A percentile compares a stretch with the other conserved stretches of the same genome.
Evolutionary conservation across 2,888 invertebrate species (phyloP).

Genomic region (Volucella inflata): DNA sequence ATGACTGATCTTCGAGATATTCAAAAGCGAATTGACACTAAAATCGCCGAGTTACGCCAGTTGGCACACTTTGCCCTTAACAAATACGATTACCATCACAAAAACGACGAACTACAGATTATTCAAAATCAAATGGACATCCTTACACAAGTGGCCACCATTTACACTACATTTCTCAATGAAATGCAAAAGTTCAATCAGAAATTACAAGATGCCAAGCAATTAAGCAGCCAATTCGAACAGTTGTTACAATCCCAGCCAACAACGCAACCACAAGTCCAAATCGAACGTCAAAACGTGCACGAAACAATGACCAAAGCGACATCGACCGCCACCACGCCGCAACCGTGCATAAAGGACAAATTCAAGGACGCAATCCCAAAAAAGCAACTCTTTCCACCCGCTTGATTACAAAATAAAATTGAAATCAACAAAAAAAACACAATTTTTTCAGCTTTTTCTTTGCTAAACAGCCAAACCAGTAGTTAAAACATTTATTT

Average conservation of each 20-base stretch:
- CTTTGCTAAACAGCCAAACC: conserved; percentile 46
- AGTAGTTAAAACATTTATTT: conserved; percentile 73
- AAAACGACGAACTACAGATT: conserved; percentile 77
- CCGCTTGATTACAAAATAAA: conserved; percentile 19
- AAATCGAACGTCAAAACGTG: conserved; percentile 35
- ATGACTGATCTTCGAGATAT: conserved; percentile 59
- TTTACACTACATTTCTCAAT: conserved; percentile 57
- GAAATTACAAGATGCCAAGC: conserved; percentile 58
- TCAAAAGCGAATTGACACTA: conserved; percentile 66
- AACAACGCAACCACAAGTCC: conserved; percentile 48
- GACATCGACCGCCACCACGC: conserved; percentile 14
- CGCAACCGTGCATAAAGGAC: conserved; percentile 53
- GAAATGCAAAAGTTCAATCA: conserved; percentile 68
- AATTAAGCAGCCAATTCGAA: conserved; percentile 47
- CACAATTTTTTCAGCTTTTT: conserved; percentile 26
- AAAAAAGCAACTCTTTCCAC: conserved; percentile 69
- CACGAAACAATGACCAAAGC: conserved; percentile 40
- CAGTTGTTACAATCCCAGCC: conserved; percentile 62
- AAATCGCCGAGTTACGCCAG: conserved; percentile 77
- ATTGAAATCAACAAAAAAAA: conserved; percentile 9
- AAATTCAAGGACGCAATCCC: conserved; percentile 62
- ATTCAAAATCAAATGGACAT: conserved; percentile 68
- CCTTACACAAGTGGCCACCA: conserved; percentile 70
- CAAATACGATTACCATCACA: conserved; percentile 78
- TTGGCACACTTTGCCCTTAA: conserved; percentile 77